Evolutionary conservation across 2,888 invertebrate genomes (phyloP), one percentile per base, ranked within the genome.

Genomic region (Drosophila neotestacea): DNA sequence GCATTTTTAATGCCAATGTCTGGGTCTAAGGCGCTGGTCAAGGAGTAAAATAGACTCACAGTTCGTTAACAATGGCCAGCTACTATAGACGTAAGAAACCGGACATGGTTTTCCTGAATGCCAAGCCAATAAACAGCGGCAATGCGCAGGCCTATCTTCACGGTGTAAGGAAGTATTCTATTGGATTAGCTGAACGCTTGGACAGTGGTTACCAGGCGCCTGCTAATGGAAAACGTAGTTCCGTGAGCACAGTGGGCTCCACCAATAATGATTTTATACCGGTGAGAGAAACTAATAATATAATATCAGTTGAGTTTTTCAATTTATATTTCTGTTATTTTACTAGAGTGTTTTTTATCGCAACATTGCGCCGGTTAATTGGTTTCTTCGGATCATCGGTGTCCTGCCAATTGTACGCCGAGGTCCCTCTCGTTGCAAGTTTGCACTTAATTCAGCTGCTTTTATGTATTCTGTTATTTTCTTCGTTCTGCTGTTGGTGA

Each of bases 331-430:
- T 0, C 5, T 28, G 7, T 13, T 46, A 0, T 13, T 61, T 36
- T 46, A 13, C 6, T 46, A 93, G 92, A 93, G 92, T 56, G 86
- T 93, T 11, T 91, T 94, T 74, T 93, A 93, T 78, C 91, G 92
- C 27, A 91, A 91, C 9, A 88, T 94, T 67, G 93, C 92, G 28
- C 94, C 94, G 0, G 91, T 94, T 9, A 91, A 93, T 66, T 90
- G 90, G 73, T 90, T 94, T 46, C 79, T 94, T 54, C 93, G 94
- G 28, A 72, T 94, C 1, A 93, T 95, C 92, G 96, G 95, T 2
- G 94, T 95, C 0, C 93, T 95, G 56, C 96, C 96, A 0, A 91
- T 95, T 46, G 94, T 93, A 0, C 93, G 94, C 51, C 91, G 92
- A 0, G 91, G 93, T 6, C 90, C 93, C 1, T 94, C 94, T 10